Conservation (phyloP, 2,888 invertebrate genomes). For the Portevinia maculata region DNA sequence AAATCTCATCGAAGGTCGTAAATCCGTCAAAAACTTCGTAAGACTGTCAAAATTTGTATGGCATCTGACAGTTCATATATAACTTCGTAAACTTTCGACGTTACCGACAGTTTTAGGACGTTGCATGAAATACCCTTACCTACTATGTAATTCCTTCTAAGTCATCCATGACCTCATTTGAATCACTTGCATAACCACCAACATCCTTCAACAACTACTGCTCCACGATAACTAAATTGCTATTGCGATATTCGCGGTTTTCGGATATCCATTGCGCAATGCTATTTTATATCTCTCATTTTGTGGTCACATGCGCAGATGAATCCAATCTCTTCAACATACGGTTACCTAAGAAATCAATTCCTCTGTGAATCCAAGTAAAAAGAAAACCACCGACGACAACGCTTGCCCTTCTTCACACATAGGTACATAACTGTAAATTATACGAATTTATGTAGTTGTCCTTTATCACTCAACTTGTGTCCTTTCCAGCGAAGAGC, state of each 20-base stretch:
- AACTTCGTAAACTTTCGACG: no score
- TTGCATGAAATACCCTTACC: no score
- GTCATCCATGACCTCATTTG: background rate
- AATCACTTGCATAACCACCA: background rate
- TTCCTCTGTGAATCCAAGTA: constrained; percentile 6
- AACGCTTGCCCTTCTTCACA: constrained; percentile 1
- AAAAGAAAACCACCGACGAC: background rate
- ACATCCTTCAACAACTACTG: background rate
- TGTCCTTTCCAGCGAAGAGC: constrained; percentile 30
- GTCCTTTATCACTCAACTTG: constrained; percentile 71
- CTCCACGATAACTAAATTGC: background rate
- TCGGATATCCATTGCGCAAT: constrained; percentile 15
- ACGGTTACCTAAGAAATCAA: background rate
- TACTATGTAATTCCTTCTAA: background rate
- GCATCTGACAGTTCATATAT: no score
- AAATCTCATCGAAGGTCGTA: no score
- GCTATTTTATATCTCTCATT: background rate
- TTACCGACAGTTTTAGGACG: no score
- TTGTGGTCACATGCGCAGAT: constrained; percentile 60
- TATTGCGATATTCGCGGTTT: no score
- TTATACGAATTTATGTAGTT: constrained; percentile 72
- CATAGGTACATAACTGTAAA: constrained; percentile 68
- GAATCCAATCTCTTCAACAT: background rate
- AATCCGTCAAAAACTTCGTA: no score
- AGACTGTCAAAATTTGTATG: no score